Conservation (phyloP, 2,797 vertebrate genomes). For the Peromyscus nudipes region DNA sequence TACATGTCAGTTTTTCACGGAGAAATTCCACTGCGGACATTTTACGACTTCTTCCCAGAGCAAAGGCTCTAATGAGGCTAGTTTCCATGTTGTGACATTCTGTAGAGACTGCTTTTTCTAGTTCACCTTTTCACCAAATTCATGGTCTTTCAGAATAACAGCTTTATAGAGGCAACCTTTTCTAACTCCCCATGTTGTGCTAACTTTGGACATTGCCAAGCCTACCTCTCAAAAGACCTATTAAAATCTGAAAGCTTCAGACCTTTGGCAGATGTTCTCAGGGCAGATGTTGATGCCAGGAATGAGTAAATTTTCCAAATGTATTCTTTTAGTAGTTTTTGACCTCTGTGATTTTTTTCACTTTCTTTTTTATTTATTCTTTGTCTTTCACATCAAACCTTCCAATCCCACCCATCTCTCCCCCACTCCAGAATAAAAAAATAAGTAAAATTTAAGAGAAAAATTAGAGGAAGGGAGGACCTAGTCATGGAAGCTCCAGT, state of each 20-base stretch:
- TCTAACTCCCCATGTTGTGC: neutral
- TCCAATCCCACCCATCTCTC: neutral
- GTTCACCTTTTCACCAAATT: slow-evolving; percentile 14
- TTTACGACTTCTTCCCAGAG: neutral
- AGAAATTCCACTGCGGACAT: neutral
- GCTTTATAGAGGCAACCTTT: neutral
- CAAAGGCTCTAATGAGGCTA: neutral
- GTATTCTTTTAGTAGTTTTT: neutral
- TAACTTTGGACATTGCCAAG: neutral
- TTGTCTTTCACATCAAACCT: neutral
- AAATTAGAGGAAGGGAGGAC: neutral
- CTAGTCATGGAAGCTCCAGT: neutral
- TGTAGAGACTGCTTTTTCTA: neutral
- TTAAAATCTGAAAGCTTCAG: slow-evolving; percentile 22
- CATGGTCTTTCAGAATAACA: neutral
- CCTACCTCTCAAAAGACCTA: slow-evolving; percentile 7
- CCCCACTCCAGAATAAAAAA: neutral
- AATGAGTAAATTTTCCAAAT: neutral
- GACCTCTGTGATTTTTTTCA: neutral
- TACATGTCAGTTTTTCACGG: neutral
- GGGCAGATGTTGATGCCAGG: neutral
- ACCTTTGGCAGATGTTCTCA: neutral
- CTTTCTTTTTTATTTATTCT: neutral
- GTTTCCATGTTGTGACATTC: neutral
- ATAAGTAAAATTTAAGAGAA: neutral